Percentiles rank a stretch among this genome's conserved stretches.
phyloP scores from a whole-genome alignment of 2,797 vertebrate genomes.

The Onychomys leucogaster region DNA sequence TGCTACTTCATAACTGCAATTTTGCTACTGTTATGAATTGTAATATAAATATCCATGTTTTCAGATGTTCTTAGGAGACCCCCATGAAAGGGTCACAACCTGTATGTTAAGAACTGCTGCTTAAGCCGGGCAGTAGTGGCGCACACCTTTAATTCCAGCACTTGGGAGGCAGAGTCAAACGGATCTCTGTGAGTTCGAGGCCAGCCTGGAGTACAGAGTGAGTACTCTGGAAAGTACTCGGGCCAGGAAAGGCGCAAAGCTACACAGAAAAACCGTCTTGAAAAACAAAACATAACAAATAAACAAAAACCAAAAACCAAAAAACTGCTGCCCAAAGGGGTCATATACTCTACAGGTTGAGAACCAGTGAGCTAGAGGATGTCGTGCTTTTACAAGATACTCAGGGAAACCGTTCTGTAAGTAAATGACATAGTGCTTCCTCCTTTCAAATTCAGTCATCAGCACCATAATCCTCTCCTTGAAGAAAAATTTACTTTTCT shows the following conservation, averaged over 20 bases:
- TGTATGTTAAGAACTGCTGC: not conserved
- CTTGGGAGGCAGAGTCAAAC: too few relatives aligned
- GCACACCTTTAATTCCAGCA: too few relatives aligned
- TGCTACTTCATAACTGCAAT: not conserved
- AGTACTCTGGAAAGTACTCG: too few relatives aligned
- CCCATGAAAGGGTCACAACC: not conserved
- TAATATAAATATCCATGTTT: not conserved
- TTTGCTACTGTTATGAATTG: not conserved
- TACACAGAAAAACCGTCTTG: too few relatives aligned
- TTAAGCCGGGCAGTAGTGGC: too few relatives aligned
- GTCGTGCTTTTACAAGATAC: conserved; percentile 45
- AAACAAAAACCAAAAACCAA: too few relatives aligned
- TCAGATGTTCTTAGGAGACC: not conserved
- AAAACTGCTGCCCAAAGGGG: not conserved
- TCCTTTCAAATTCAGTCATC: conserved; percentile 45
- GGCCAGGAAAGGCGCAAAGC: too few relatives aligned
- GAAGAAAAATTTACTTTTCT: conserved; percentile 59
- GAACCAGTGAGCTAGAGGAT: not conserved
- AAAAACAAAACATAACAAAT: too few relatives aligned
- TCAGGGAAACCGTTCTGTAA: conserved; percentile 45
- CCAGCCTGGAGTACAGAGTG: too few relatives aligned
- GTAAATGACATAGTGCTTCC: conserved; percentile 40
- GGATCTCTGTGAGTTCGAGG: too few relatives aligned
- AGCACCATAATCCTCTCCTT: conserved; percentile 38
- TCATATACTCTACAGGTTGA: not conserved